phyloP scores from a whole-genome alignment of 2,797 vertebrate genomes.

The Sebastes minor region DNA sequence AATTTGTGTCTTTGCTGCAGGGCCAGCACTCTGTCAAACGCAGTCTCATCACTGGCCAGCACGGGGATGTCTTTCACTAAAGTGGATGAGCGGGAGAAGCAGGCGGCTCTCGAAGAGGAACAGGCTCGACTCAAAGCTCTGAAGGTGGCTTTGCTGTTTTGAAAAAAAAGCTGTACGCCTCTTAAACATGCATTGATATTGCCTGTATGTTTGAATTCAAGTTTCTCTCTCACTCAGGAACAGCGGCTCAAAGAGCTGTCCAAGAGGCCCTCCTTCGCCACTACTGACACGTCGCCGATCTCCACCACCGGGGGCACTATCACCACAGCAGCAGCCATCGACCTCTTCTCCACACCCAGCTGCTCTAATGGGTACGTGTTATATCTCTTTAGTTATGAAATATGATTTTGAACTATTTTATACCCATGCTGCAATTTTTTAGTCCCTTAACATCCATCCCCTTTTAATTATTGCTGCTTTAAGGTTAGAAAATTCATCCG shows the following conservation, averaged over 20 bases:
- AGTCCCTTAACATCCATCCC: background rate
- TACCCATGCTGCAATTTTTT: background rate
- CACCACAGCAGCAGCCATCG: conserved; percentile 94
- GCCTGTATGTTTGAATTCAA: conserved; percentile 18
- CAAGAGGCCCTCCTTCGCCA: conserved; percentile 95
- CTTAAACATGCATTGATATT: background rate
- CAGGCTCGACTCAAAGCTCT: conserved; percentile 97
- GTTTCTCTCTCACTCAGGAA: conserved; percentile 80
- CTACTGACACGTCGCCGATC: conserved; percentile 95
- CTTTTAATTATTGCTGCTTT: background rate
- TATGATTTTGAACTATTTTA: background rate
- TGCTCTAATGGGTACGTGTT: conserved; percentile 93
- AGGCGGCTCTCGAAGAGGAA: conserved; percentile 97
- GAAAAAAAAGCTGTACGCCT: background rate
- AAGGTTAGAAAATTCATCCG: background rate
- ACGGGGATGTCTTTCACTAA: conserved; percentile 98
- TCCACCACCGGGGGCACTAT: conserved; percentile 92
- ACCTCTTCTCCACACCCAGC: conserved; percentile 97
- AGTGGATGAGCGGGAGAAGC: conserved; percentile 99
- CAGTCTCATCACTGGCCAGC: conserved; percentile 96
- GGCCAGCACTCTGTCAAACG: conserved; percentile 97
- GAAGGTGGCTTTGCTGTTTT: conserved; percentile 83
- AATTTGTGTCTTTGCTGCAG: conserved; percentile 71
- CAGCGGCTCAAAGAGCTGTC: conserved; percentile 98
- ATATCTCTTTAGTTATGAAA: background rate